A percentile compares a stretch with the other conserved stretches of the same genome.
These are phyloP conservation scores for Ailuropoda melanoleuca DNA, from an alignment of 2,113 vertebrate genomes.

Conservation along the genomic window DNA sequence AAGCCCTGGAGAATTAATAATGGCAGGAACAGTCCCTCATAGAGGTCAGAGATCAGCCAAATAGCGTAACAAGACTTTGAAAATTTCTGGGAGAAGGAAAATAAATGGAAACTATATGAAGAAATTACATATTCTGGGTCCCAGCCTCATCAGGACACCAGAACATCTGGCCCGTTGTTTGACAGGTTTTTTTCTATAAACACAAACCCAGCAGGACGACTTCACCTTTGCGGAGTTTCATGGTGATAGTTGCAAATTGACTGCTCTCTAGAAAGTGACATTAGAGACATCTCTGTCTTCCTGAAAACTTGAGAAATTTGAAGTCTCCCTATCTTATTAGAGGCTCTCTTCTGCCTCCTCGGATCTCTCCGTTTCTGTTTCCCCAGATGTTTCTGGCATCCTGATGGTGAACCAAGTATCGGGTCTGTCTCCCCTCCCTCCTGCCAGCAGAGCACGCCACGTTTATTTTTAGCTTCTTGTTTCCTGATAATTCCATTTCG, in stretches of 20 bases:
- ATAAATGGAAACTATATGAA: not conserved
- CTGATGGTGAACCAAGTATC: not conserved
- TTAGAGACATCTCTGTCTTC: not conserved
- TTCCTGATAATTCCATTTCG: conserved; percentile 11
- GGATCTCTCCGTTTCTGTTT: not conserved
- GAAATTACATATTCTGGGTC: not conserved
- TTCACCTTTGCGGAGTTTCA: not conserved
- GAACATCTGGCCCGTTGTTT: not conserved
- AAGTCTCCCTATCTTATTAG: not conserved
- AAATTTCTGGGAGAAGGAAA: not conserved
- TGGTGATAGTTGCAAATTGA: rapidly evolving
- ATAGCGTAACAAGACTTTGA: rapidly evolving
- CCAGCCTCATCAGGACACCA: not conserved
- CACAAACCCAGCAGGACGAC: not conserved
- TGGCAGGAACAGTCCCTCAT: not conserved
- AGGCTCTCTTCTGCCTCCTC: not conserved
- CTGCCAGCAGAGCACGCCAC: rapidly evolving
- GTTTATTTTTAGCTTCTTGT: conserved; percentile 31
- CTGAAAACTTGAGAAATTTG: not conserved
- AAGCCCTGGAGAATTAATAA: not conserved
- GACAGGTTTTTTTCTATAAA: not conserved
- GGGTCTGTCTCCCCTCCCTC: not conserved
- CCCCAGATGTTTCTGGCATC: not conserved
- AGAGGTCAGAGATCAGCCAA: not conserved
- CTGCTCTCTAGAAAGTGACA: not conserved